phyloP scores from a whole-genome alignment of 2,888 invertebrate species.

The Strigamia crassipes region DNA sequence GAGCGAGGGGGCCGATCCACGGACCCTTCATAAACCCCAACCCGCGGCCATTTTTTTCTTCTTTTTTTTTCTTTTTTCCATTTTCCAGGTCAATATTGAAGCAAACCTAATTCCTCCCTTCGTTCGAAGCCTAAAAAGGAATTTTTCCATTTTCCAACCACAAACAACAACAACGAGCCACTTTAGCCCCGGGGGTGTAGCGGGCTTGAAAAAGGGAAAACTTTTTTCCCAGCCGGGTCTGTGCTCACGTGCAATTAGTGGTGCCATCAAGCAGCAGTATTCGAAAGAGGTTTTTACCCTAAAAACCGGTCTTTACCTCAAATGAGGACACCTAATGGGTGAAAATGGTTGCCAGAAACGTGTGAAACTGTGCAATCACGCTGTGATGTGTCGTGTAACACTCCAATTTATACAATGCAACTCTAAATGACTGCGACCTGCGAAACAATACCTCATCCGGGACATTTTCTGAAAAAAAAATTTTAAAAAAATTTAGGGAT shows the following conservation, averaged over 20 bases:
- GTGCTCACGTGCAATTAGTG: slow-evolving; percentile 15
- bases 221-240: slow-evolving; percentile 1
- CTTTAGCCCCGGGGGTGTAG: neutral
- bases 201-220: neutral
- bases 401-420: slow-evolving; percentile 14
- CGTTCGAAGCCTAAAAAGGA: neutral
- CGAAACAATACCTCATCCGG: neutral
- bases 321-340: slow-evolving; percentile 40
- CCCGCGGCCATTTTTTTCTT: slow-evolving; percentile 26
- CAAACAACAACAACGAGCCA: slow-evolving; percentile 4
- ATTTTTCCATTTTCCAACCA: slow-evolving; percentile 7
- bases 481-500: too few species aligned
- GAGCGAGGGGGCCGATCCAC: neutral
- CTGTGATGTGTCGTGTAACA: slow-evolving; percentile 16
- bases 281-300: slow-evolving; percentile 35
- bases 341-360: slow-evolving; percentile 35
- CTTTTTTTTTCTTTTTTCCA: neutral
- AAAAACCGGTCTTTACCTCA: slow-evolving; percentile 42
- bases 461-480: neutral
- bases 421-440: neutral
- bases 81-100: slow-evolving; percentile 24
- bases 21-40: neutral
- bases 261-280: slow-evolving; percentile 36
- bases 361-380: slow-evolving; percentile 35
- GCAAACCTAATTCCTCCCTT: slow-evolving; percentile 3